Percentiles rank a stretch among this genome's conserved stretches.
phyloP scores from a whole-genome alignment of 2,797 vertebrate species.

The Ctenopoma multispine region DNA sequence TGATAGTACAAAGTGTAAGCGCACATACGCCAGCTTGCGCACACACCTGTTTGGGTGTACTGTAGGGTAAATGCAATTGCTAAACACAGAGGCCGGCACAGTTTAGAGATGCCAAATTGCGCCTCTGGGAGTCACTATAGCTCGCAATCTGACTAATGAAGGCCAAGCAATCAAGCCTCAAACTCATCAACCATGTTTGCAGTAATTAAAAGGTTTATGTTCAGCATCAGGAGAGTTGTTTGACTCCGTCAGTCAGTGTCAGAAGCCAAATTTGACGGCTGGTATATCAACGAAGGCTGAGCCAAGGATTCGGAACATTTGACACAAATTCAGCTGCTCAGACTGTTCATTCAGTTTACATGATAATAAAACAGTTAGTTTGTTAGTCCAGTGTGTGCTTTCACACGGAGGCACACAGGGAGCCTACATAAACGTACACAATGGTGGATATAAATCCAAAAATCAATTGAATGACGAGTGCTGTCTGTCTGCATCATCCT shows the following conservation, averaged over 20 bases:
- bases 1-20: conserved; percentile 49
- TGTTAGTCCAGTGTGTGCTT: conserved; percentile 18
- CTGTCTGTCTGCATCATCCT: conserved; percentile 61
- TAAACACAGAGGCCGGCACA: conserved; percentile 63
- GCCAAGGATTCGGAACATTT: conserved; percentile 35
- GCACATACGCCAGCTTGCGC: conserved; percentile 16
- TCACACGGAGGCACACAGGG: conserved; percentile 34
- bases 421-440: conserved; percentile 30
- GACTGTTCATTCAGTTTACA: conserved; percentile 23
- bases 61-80: conserved; percentile 72
- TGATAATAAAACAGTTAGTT: conserved; percentile 17
- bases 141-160: conserved; percentile 80
- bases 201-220: conserved; percentile 82
- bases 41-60: conserved; percentile 68
- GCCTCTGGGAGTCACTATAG: conserved; percentile 76
- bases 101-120: conserved; percentile 72
- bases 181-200: conserved; percentile 78
- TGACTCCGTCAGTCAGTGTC: conserved; percentile 48
- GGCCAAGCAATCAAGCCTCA: conserved; percentile 80
- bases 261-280: conserved; percentile 48
- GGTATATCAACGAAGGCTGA: conserved; percentile 17
- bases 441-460: conserved; percentile 67
- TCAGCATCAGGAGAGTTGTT: conserved; percentile 67
- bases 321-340: conserved; percentile 4
- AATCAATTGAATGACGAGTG: conserved; percentile 61